phyloP scores from a whole-genome alignment of 2,888 invertebrate genomes.

The Melolontha melolontha region DNA sequence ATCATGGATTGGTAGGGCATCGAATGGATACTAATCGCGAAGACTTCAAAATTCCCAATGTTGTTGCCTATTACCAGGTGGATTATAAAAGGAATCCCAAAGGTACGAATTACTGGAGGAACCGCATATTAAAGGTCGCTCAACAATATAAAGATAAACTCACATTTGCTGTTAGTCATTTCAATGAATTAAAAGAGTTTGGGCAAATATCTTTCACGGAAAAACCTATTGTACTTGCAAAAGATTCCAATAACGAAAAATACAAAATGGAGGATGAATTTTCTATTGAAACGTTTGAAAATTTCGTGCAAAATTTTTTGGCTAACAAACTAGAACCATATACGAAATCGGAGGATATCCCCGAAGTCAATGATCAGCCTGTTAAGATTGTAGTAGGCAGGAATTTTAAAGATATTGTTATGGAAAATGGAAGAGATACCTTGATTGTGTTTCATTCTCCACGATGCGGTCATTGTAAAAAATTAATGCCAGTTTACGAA shows the following conservation, averaged over 20 bases:
- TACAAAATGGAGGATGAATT: conserved; percentile 88
- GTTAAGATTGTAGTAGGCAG: conserved; percentile 90
- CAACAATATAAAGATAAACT: conserved; percentile 70
- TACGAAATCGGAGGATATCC: conserved; percentile 91
- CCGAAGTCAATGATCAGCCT: conserved; percentile 80
- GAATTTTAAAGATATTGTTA: conserved; percentile 92
- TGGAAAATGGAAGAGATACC: conserved; percentile 87
- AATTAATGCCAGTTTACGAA: conserved; percentile 89
- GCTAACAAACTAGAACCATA: conserved; percentile 85
- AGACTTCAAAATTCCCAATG: conserved; percentile 86
- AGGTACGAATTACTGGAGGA: conserved; percentile 97
- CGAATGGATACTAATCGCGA: conserved; percentile 81
- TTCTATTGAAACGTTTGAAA: conserved; percentile 83
- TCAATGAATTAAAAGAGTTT: conserved; percentile 88
- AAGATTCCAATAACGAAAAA: conserved; percentile 83
- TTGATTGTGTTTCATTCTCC: conserved; percentile 96
- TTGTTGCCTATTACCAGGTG: conserved; percentile 89
- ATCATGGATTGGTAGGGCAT: conserved; percentile 87
- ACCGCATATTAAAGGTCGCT: conserved; percentile 76
- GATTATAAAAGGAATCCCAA: conserved; percentile 95
- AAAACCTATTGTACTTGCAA: conserved; percentile 86
- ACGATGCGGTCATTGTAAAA: conserved; percentile 97
- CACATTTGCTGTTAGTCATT: conserved; percentile 89
- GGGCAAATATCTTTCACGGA: conserved; percentile 86
- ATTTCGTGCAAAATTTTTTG: conserved; percentile 83